Evolutionary conservation across 2,888 invertebrate genomes (phyloP).

Genomic region (Pandemis cinnamomeana): DNA sequence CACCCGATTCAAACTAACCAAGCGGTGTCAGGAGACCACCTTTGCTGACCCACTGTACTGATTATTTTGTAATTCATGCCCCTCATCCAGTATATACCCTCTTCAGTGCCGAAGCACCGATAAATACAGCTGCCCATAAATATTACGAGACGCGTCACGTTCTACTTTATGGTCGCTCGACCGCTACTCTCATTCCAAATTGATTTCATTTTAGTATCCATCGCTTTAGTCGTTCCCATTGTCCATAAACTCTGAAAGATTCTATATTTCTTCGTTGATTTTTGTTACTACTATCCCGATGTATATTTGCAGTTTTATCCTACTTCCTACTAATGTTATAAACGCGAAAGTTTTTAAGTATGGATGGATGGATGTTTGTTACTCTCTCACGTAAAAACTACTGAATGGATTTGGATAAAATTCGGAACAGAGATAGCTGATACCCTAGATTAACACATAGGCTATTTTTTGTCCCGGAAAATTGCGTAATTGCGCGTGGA

Average conservation of each 20-base stretch:
- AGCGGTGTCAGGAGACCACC: background rate
- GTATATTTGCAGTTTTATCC: background rate
- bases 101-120: background rate
- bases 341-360: too few species aligned
- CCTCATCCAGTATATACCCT: background rate
- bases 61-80: background rate
- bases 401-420: too few species aligned
- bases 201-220: slow-evolving; percentile 24
- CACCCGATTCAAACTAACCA: too few species aligned
- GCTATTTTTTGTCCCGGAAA: too few species aligned
- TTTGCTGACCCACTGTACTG: background rate
- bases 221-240: background rate
- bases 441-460: too few species aligned
- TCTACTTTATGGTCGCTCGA: slow-evolving; percentile 12
- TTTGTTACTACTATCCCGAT: background rate
- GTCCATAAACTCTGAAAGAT: slow-evolving; percentile 4
- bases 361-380: too few species aligned
- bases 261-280: background rate
- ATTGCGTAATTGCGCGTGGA: too few species aligned
- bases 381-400: too few species aligned
- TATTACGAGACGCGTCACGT: slow-evolving; percentile 14
- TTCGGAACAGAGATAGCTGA: too few species aligned
- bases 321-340: background rate
- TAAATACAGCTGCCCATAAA: slow-evolving; percentile 14
- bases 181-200: slow-evolving; percentile 20